These are phyloP conservation scores for Cosmia pyralina DNA, from an alignment of 2,888 invertebrate species.

Conservation along the genomic window DNA sequence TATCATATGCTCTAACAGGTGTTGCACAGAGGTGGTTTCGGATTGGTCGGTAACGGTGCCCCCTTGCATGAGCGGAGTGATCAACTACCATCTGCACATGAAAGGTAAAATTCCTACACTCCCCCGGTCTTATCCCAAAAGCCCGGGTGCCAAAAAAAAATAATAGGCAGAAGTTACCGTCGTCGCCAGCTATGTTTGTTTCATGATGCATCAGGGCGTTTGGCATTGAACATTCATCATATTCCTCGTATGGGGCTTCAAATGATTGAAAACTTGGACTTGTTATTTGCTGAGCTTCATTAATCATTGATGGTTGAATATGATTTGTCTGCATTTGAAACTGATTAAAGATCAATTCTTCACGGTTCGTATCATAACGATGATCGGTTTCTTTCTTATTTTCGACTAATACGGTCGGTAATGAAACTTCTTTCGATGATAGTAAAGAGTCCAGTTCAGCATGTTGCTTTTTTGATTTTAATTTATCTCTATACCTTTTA, in stretches of 20 bases:
- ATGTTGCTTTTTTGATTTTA: neutral
- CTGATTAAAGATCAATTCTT: neutral
- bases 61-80: neutral
- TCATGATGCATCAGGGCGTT: too few relatives aligned
- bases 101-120: neutral
- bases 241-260: too few relatives aligned
- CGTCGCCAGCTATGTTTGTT: too few relatives aligned
- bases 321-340: neutral
- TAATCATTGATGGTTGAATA: neutral
- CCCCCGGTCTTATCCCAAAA: neutral
- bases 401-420: neutral
- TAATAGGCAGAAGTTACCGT: too few relatives aligned
- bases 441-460: neutral
- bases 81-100: neutral
- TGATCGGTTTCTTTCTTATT: neutral
- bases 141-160: neutral
- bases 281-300: neutral
- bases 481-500: constrained; percentile 10
- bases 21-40: neutral
- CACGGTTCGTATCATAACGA: neutral
- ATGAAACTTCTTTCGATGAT: neutral
- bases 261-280: too few relatives aligned
- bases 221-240: too few relatives aligned
- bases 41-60: neutral
- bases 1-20: neutral